phyloP scores from a whole-genome alignment of 2,113 vertebrate species.

The Cinclus cinclus region DNA sequence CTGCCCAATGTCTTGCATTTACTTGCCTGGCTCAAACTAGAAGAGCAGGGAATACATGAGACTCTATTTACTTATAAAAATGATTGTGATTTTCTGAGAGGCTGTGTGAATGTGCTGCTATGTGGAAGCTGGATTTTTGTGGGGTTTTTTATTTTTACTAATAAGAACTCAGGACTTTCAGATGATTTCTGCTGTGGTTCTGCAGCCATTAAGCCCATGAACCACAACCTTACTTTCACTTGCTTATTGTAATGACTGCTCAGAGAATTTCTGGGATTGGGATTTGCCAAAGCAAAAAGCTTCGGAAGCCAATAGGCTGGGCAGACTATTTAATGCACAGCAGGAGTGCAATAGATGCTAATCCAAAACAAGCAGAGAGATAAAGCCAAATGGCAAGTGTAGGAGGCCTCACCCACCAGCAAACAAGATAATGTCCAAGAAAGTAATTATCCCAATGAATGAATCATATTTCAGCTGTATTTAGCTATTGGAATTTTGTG shows the following conservation, averaged over 20 bases:
- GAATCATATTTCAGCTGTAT: not conserved
- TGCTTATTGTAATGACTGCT: not conserved
- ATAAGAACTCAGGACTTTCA: not conserved
- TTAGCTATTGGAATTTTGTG: not conserved
- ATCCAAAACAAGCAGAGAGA: not conserved
- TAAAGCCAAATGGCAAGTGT: not conserved
- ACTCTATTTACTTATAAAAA: not conserved
- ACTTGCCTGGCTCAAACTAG: not conserved
- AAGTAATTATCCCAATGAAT: not conserved
- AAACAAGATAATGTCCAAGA: not conserved
- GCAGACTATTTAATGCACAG: not conserved
- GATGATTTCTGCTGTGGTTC: not conserved
- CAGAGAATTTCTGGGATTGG: not conserved
- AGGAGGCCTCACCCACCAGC: not conserved
- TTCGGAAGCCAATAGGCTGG: not conserved
- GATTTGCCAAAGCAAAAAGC: not conserved
- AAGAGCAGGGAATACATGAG: not conserved
- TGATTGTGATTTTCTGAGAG: not conserved
- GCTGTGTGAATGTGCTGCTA: not conserved
- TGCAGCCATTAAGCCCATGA: not conserved
- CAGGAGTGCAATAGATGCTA: not conserved
- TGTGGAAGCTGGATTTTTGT: not conserved
- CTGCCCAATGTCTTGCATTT: not conserved
- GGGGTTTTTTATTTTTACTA: not conserved
- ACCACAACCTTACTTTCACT: not conserved